Base-by-base conservation (phyloP, 2,113 vertebrate genomes). In the Grammomys surdaster region DNA sequence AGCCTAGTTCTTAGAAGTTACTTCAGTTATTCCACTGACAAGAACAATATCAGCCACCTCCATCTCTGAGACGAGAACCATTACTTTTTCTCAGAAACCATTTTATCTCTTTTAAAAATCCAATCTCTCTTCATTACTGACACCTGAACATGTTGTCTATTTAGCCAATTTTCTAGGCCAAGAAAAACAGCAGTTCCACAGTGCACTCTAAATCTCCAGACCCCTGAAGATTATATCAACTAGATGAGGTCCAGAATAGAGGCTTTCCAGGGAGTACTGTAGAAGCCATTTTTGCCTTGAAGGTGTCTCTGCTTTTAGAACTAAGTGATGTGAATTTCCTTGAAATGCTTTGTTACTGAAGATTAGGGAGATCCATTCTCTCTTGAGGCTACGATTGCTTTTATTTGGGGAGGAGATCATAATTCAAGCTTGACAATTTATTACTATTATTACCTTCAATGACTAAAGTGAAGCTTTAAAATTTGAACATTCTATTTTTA, bases 81-180 rank as follows among this genome's bases (percentile, higher is more conserved):
- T 96, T 92, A 90, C 36, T 95, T 96, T 90, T 91, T 75, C 88
- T 93, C 81, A 95, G 90, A 92, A 90, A 51, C n/a, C 65, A 92
- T 46, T 93, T 77, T 87, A 51, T 60, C 76, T 95, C 58, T 92
- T 82, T 81, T 92, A 96, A 96, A 97, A 92, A 82, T 86, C 40
- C 96, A 95, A 93, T 91, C 90, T 97, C 31, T 96, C 95, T 97
- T 93, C 94, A 95, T 96, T 97, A 96, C 85, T 88, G 7, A 6
- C 88, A 92, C 90, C 94, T 96, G 72, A 97, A 96, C 67, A 92
- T 93, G 95, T 85, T 96, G 88, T 89, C 95, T 96, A 96, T 96
- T 95, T 93, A 96, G 80, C 80, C 88, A 95, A 89, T 97, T 97
- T 97, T 96, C 93, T 33, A 97, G 84, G 60, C 48, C 75, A 93